phyloP scores from a whole-genome alignment of 2,888 invertebrate genomes.

The Odontomyia ornata region DNA sequence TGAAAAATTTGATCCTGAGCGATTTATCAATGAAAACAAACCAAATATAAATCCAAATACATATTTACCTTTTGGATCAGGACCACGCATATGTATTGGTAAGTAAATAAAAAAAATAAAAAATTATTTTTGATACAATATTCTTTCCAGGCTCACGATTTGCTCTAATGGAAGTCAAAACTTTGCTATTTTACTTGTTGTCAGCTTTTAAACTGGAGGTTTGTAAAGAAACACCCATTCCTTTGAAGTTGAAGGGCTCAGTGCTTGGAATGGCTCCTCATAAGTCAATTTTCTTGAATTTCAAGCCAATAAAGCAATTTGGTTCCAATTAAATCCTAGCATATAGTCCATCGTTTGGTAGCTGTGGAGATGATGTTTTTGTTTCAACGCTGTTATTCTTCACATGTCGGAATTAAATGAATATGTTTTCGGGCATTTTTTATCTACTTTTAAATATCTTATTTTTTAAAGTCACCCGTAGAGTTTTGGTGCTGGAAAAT shows the following conservation, averaged over 20 bases:
- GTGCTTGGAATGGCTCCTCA: constrained; percentile 16
- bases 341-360: too few relatives aligned
- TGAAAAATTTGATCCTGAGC: constrained; percentile 65
- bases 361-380: too few relatives aligned
- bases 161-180: constrained; percentile 49
- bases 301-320: too few relatives aligned
- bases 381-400: too few relatives aligned
- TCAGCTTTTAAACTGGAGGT: constrained; percentile 44
- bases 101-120: neutral
- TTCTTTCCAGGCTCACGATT: constrained; percentile 47
- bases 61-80: constrained; percentile 65
- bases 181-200: constrained; percentile 44
- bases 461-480: too few relatives aligned
- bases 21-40: constrained; percentile 66
- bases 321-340: too few relatives aligned
- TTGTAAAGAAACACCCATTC: constrained; percentile 43
- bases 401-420: too few relatives aligned
- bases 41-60: constrained; percentile 58
- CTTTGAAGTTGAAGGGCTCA: constrained; percentile 28
- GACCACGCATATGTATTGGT: constrained; percentile 67
- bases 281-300: constrained; percentile 52
- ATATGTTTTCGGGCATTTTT: too few relatives aligned
- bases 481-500: too few relatives aligned
- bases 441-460: too few relatives aligned
- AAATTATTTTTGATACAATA: neutral